Evolutionary conservation across 2,888 invertebrate genomes (phyloP), one percentile per base, ranked within the genome.

Genomic region (Aphidius colemani): DNA sequence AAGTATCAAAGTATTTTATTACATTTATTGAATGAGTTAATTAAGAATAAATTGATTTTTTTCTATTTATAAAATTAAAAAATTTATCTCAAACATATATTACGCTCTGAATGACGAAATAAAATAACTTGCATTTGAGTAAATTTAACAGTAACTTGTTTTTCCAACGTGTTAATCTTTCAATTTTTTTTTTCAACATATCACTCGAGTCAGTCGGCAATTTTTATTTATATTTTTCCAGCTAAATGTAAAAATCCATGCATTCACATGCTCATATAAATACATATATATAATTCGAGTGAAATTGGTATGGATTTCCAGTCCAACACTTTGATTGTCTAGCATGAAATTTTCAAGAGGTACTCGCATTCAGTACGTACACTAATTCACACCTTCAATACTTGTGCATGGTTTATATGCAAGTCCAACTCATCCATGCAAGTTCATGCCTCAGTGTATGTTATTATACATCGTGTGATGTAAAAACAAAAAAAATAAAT

Each of bases 281-380:
- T 73, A 72, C 2, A 70, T 49, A 49, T 49, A 13, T 57, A 74
- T 76, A 78, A 79, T 79, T 80, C 77, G 75, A 18, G 75, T 79
- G 73, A 81, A 81, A 82, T 82, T 80, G 79, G 77, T 80, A 81
- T 80, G 79, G 77, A 80, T 82, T 82, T 82, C 81, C 82, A 81
- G 80, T 79, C 78, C 81, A 79, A 82, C 82, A 82, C 82, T 82
- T 82, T 80, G 79, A 82, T 82, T 82, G 80, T 81, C 74, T 77
- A 71, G 66, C 61, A 45, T 49, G 70, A 18, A 50, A 30, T 30
- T 30, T 43, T 79, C 74, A 78, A 80, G 80, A 78, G 30, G 81
- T 80, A 71, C 81, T 80, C 5, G 77, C 73, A 75, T 74, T 74
- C 65, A 63, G 72, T 75, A 78, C 78, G 73, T 75, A 30, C 5